Conservation (phyloP, 1,140 invertebrate species). For the Orchesella cincta region DNA sequence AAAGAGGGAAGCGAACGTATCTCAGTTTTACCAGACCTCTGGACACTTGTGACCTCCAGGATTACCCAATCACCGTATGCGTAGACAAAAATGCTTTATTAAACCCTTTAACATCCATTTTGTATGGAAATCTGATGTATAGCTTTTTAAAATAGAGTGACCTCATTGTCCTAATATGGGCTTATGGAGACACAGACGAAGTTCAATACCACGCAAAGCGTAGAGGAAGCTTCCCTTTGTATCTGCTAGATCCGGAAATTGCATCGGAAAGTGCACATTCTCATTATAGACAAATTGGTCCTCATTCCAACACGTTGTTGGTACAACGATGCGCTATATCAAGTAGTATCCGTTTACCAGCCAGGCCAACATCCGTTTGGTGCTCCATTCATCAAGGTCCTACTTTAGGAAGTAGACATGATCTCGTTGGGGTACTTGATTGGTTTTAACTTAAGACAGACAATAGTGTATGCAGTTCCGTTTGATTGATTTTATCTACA, state of each 20-base stretch:
- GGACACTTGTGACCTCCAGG: conserved; percentile 43
- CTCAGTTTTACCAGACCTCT: conserved; percentile 27
- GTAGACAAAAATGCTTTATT: background rate
- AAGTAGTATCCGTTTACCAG: conserved; percentile 29
- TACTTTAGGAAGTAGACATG: background rate
- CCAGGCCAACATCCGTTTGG: conserved; percentile 39
- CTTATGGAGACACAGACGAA: conserved; percentile 6
- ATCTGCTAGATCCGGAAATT: conserved; percentile 21
- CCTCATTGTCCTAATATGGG: background rate
- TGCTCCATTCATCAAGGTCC: conserved; percentile 38
- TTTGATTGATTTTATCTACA: background rate
- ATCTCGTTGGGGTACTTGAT: conserved; percentile 30
- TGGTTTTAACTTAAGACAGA: too few relatives aligned
- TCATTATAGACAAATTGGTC: conserved; percentile 12
- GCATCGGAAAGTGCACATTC: conserved; percentile 1
- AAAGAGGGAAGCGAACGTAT: conserved; percentile 41
- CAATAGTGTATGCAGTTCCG: too few relatives aligned
- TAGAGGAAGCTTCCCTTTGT: background rate
- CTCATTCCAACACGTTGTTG: conserved; percentile 2
- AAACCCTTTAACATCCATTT: background rate
- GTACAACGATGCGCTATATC: conserved; percentile 29
- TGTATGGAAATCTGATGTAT: background rate
- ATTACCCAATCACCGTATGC: conserved; percentile 36
- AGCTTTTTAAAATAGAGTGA: conserved; percentile 2
- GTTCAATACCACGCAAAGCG: background rate